Percentiles rank a stretch among this genome's conserved stretches.
Conservation (phyloP, 92 coral and sea anemone genomes). For the Montipora capitata region DNA sequence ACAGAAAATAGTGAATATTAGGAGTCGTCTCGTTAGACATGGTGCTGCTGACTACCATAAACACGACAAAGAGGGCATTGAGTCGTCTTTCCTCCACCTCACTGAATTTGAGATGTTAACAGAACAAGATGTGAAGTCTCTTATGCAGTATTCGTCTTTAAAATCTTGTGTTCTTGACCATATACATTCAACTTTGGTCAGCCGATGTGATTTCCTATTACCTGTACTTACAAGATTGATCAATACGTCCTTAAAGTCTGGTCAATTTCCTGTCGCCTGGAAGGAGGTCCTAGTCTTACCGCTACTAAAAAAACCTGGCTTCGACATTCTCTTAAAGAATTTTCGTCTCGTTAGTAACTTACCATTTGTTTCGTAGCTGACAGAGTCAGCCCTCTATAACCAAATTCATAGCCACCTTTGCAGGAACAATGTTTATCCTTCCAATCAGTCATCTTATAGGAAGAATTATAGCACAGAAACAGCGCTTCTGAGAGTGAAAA, state of each 20-base stretch:
- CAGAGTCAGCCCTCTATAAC: not conserved
- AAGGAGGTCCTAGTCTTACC: constrained; percentile 50
- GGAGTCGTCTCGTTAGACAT: constrained; percentile 19
- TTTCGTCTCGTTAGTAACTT: constrained; percentile 52
- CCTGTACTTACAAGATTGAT: constrained; percentile 52
- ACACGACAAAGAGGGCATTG: constrained; percentile 21
- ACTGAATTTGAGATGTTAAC: no score
- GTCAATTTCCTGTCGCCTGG: constrained; percentile 49
- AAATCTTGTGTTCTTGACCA: constrained; percentile 43
- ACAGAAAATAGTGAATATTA: constrained; percentile 42
- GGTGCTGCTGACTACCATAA: constrained; percentile 24
- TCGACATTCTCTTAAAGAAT: constrained; percentile 49
- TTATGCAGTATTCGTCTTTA: constrained; percentile 37
- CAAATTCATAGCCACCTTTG: not conserved
- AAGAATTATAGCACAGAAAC: no score
- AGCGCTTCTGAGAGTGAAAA: no score
- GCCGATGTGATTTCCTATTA: no score
- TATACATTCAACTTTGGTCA: no score
- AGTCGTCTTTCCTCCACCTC: constrained; percentile 11
- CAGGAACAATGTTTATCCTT: no score
- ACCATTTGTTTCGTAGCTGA: not conserved
- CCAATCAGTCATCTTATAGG: constrained; percentile 2
- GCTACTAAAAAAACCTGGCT: constrained; percentile 47
- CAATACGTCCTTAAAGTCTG: constrained; percentile 52
- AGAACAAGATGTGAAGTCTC: constrained; percentile 32